Percentiles rank a stretch among this genome's conserved stretches.
Evolutionary conservation across 2,797 vertebrate genomes (phyloP).

Genomic region (Anguilla obscura): DNA sequence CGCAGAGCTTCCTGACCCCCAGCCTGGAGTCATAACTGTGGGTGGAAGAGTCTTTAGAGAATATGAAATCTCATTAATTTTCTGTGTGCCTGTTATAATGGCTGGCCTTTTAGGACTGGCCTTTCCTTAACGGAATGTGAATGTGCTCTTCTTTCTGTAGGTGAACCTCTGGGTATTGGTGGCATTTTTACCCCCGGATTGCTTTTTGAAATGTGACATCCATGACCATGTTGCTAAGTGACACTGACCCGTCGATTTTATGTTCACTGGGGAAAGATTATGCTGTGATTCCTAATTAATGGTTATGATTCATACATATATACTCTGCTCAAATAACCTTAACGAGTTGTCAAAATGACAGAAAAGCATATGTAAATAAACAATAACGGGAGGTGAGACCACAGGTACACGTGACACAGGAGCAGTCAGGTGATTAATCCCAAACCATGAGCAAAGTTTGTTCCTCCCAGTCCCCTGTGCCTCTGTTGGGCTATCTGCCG

Average conservation of each 20-base stretch:
- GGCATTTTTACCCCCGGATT: background rate
- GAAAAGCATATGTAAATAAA: background rate
- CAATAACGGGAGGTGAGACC: background rate
- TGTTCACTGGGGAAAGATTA: background rate
- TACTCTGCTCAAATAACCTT: background rate
- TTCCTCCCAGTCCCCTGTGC: background rate
- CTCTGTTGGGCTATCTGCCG: background rate
- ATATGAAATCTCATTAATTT: constrained; percentile 7
- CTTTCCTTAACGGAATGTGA: background rate
- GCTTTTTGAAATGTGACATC: background rate
- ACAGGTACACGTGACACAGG: background rate
- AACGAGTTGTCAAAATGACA: background rate
- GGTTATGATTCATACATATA: background rate
- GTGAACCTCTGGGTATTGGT: background rate
- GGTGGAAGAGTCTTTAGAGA: background rate
- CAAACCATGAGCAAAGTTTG: background rate
- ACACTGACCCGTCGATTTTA: background rate
- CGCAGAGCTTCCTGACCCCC: background rate
- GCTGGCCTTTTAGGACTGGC: background rate
- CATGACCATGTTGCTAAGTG: background rate
- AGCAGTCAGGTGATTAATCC: background rate
- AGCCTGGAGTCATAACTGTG: background rate
- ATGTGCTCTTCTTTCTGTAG: background rate
- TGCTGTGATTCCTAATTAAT: background rate
- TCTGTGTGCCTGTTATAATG: background rate